Conservation (phyloP, 2,888 invertebrate species). For the Smittia sp. region DNA sequence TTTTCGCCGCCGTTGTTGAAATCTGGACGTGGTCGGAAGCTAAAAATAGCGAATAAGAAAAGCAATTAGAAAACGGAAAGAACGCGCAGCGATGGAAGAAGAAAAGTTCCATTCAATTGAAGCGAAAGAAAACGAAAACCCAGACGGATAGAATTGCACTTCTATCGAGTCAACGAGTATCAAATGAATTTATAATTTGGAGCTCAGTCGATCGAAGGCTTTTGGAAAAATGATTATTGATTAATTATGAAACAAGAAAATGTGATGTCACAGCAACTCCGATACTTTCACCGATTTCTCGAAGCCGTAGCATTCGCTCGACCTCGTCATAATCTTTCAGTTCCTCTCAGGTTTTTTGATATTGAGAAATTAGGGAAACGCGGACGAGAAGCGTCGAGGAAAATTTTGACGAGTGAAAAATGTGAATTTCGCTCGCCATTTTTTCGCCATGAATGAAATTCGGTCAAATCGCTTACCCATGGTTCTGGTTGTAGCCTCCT, state of each 20-base stretch:
- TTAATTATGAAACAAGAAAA: background rate
- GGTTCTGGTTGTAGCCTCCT: slow-evolving; percentile 36
- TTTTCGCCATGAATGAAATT: slow-evolving; percentile 18
- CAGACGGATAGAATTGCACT: background rate
- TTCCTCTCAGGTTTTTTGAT: too few species aligned
- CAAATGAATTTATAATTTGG: background rate
- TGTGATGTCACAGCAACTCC: background rate
- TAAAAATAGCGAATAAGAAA: background rate
- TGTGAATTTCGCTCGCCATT: background rate
- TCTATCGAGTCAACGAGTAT: too few species aligned
- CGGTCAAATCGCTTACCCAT: slow-evolving; percentile 29
- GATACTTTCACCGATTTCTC: too few species aligned
- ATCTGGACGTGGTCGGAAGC: slow-evolving; percentile 35
- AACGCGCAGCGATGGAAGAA: background rate
- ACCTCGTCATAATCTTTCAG: too few species aligned
- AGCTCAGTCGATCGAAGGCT: background rate
- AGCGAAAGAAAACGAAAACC: background rate
- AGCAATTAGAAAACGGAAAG: background rate
- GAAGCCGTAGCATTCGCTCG: too few species aligned
- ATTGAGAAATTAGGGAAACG: too few species aligned
- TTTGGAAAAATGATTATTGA: background rate
- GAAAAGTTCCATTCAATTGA: background rate
- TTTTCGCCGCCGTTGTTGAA: slow-evolving; percentile 34
- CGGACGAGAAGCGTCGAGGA: background rate
- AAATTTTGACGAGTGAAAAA: slow-evolving; percentile 5